These are phyloP conservation scores for Apocheima hispidaria DNA, from an alignment of 2,888 invertebrate species.

Conservation along the genomic window DNA sequence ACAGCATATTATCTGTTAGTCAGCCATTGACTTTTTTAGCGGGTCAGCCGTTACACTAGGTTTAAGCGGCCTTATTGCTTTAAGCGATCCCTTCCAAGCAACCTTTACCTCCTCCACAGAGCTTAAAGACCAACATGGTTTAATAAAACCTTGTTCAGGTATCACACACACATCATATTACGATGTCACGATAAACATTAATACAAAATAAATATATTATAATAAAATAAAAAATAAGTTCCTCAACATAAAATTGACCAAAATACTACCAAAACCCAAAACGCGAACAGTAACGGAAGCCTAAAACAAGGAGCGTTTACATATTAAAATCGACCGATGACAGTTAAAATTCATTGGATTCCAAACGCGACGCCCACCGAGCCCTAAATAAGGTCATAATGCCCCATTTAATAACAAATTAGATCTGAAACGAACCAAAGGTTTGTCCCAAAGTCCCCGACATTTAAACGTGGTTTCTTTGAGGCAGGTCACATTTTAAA, in stretches of 20 bases:
- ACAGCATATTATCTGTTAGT: no score
- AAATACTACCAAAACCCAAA: constrained; percentile 40
- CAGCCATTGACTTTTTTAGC: no score
- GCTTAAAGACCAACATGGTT: no score
- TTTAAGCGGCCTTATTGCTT: no score
- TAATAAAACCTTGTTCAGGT: no score
- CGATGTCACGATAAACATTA: no score
- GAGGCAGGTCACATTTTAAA: constrained; percentile 21
- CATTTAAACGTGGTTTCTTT: constrained; percentile 25
- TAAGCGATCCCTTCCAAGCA: no score
- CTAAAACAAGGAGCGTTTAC: constrained; percentile 64
- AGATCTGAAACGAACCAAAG: constrained; percentile 63
- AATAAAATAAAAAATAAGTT: constrained; percentile 15
- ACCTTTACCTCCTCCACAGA: no score
- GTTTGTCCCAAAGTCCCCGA: constrained; percentile 22
- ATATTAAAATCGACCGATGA: constrained; percentile 73
- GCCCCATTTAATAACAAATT: constrained; percentile 84
- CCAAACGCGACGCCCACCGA: constrained; percentile 71
- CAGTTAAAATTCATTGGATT: constrained; percentile 81
- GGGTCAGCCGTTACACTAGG: no score
- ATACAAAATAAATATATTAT: no score
- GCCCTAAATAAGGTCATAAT: constrained; percentile 73
- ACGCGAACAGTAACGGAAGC: constrained; percentile 60
- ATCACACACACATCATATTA: no score
- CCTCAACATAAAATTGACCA: constrained; percentile 25